These are phyloP conservation scores for Xanthorhoe designata DNA, from an alignment of 2,888 invertebrate genomes.

Conservation along the genomic window DNA sequence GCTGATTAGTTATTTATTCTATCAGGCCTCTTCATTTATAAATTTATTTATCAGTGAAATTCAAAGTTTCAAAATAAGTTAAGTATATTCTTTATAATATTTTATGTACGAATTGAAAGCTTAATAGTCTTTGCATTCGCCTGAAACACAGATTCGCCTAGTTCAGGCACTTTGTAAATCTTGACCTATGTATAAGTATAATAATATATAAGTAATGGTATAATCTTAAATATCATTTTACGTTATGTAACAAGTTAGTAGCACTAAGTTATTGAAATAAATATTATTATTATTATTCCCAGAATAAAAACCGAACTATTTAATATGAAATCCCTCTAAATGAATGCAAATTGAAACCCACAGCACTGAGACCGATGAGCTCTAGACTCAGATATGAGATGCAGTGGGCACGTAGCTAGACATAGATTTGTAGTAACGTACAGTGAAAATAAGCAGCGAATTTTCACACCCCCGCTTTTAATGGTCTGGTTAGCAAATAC, in stretches of 20 bases:
- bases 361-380: conserved; percentile 21
- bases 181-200: no score
- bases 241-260: no score
- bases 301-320: neutral
- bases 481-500: conserved; percentile 71
- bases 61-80: no score
- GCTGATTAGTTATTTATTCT: neutral
- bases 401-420: conserved; percentile 18
- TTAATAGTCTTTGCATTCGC: neutral
- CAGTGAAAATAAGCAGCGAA: conserved; percentile 77
- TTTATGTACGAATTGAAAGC: neutral
- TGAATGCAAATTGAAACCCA: conserved; percentile 12
- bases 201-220: no score
- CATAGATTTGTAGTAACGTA: conserved; percentile 47
- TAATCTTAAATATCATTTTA: no score
- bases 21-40: neutral
- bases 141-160: no score
- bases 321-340: conserved; percentile 7
- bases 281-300: no score
- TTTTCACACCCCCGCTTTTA: conserved; percentile 79
- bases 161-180: no score
- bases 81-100: no score
- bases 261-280: no score
- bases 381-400: conserved; percentile 27
- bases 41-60: no score